Conservation (phyloP, 2,888 invertebrate genomes). For the Hymenopus coronatus region DNA sequence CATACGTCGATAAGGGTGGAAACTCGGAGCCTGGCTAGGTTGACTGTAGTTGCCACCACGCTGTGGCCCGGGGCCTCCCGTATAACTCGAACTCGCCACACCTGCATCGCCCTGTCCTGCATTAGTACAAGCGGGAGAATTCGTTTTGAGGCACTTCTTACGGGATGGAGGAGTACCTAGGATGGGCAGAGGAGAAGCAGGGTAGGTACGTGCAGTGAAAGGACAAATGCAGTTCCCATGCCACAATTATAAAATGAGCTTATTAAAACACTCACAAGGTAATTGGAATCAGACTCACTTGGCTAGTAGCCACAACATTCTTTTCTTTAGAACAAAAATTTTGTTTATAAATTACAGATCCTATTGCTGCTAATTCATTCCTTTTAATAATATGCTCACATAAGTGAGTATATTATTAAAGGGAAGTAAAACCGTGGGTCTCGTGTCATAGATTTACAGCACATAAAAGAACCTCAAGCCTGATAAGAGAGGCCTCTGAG, state of each 20-base stretch:
- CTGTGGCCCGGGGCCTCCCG: constrained; percentile 50
- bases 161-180: constrained; percentile 14
- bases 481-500: too few species aligned
- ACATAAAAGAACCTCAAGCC: too few species aligned
- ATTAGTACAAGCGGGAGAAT: constrained; percentile 32
- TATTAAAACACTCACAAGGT: background rate
- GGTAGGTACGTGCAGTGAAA: background rate
- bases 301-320: background rate
- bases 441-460: too few species aligned
- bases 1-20: constrained; percentile 53
- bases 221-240: background rate
- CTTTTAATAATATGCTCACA: too few species aligned
- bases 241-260: background rate
- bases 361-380: too few species aligned
- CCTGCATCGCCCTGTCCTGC: constrained; percentile 40
- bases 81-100: constrained; percentile 38
- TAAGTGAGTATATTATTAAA: too few species aligned
- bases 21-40: constrained; percentile 49
- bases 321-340: background rate
- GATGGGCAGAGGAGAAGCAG: constrained; percentile 7
- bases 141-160: constrained; percentile 27
- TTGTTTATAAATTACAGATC: background rate
- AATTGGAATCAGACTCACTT: background rate
- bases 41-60: constrained; percentile 47
- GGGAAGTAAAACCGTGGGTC: too few species aligned